phyloP scores from a whole-genome alignment of 2,113 vertebrate species.

The Synodontis membranacea region DNA sequence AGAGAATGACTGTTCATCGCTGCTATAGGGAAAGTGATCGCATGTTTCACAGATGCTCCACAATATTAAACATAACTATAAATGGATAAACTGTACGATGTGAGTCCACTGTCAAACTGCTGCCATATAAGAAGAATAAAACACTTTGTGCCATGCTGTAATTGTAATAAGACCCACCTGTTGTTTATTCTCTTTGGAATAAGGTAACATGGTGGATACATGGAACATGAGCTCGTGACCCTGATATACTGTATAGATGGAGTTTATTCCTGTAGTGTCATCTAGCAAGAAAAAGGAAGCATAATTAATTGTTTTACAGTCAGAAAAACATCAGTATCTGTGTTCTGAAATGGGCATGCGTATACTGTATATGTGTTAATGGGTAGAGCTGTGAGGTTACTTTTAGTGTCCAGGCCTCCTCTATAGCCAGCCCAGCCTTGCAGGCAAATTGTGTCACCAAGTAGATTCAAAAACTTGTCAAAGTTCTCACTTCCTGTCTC shows the following conservation, averaged over 20 bases:
- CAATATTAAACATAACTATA: background rate
- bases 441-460: constrained; percentile 88
- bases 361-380: background rate
- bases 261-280: constrained; percentile 92
- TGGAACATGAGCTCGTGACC: constrained; percentile 99
- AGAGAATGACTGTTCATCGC: background rate
- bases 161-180: constrained; percentile 76
- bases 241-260: constrained; percentile 96
- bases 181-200: constrained; percentile 98
- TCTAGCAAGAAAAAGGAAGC: constrained; percentile 72
- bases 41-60: background rate
- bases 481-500: constrained; percentile 92
- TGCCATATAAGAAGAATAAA: background rate
- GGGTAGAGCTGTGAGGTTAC: constrained; percentile 73
- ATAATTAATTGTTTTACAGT: background rate
- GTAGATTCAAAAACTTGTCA: constrained; percentile 87
- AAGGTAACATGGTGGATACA: constrained; percentile 96
- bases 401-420: constrained; percentile 96
- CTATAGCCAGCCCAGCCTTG: constrained; percentile 97
- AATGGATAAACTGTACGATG: background rate
- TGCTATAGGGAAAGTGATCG: background rate
- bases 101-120: background rate
- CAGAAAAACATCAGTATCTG: background rate
- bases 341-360: background rate
- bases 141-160: background rate